A percentile compares a stretch with the other conserved stretches of the same genome.
Evolutionary conservation across 2,797 vertebrate species (phyloP).

Genomic region (Prionace glauca): DNA sequence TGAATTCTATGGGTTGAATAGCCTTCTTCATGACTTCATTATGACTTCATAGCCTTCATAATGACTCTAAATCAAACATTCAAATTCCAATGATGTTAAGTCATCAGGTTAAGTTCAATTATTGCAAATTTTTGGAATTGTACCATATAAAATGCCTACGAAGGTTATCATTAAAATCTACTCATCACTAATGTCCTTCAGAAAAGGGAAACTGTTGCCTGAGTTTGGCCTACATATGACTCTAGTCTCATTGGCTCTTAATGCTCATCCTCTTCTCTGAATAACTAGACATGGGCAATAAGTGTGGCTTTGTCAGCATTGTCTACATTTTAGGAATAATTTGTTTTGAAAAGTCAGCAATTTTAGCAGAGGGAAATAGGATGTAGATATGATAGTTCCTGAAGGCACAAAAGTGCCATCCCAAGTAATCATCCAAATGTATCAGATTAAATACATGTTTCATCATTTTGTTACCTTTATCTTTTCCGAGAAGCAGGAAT

Average conservation of each 20-base stretch:
- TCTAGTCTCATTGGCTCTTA: not conserved
- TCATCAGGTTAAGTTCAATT: no score
- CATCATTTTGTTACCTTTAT: not conserved
- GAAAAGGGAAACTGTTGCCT: not conserved
- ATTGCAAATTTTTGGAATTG: not conserved
- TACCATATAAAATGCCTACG: not conserved
- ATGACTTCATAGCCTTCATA: no score
- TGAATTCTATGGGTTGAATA: no score
- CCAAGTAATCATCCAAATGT: not conserved
- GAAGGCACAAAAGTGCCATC: not conserved
- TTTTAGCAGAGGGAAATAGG: not conserved
- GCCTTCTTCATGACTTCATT: no score
- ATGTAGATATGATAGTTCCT: not conserved
- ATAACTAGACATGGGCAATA: not conserved
- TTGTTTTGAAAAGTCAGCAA: not conserved
- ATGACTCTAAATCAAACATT: no score
- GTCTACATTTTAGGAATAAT: not conserved
- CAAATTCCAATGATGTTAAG: no score
- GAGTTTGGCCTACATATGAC: not conserved
- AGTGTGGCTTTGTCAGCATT: not conserved
- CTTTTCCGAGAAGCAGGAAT: not conserved
- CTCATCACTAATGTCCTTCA: not conserved
- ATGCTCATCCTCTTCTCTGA: not conserved
- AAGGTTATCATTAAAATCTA: not conserved
- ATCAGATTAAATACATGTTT: not conserved